Conservation (phyloP, 2,113 vertebrate species). For the Ursus arctos region DNA sequence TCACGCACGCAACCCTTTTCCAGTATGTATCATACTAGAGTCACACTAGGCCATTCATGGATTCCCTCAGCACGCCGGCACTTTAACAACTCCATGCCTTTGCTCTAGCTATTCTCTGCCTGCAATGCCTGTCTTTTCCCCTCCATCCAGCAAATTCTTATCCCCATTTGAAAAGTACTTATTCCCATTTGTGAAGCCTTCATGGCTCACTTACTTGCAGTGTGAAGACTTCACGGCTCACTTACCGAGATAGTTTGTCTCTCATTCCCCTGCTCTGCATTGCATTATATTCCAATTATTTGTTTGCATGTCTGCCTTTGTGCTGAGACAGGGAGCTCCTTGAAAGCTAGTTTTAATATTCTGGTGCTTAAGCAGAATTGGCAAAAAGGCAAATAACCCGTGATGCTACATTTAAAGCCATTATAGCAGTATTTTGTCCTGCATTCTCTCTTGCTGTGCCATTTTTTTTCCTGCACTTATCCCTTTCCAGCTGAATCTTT, state of each 20-base stretch:
- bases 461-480: background rate
- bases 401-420: background rate
- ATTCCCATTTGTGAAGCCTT: background rate
- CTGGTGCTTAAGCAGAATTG: background rate
- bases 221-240: background rate
- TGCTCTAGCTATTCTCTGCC: background rate
- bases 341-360: slow-evolving; percentile 45
- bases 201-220: background rate
- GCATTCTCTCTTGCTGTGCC: background rate
- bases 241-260: background rate
- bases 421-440: background rate
- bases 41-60: background rate
- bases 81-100: background rate
- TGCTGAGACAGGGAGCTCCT: background rate
- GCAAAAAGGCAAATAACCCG: background rate
- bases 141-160: background rate
- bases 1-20: background rate
- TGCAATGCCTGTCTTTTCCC: background rate
- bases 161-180: background rate
- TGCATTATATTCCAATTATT: background rate
- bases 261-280: background rate
- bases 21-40: background rate
- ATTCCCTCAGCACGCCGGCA: background rate
- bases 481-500: background rate
- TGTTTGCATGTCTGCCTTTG: background rate